Evolutionary conservation across 2,797 vertebrate species (phyloP), one percentile per base, ranked within the genome.

Genomic region (Platyrinchus mystaceus): DNA sequence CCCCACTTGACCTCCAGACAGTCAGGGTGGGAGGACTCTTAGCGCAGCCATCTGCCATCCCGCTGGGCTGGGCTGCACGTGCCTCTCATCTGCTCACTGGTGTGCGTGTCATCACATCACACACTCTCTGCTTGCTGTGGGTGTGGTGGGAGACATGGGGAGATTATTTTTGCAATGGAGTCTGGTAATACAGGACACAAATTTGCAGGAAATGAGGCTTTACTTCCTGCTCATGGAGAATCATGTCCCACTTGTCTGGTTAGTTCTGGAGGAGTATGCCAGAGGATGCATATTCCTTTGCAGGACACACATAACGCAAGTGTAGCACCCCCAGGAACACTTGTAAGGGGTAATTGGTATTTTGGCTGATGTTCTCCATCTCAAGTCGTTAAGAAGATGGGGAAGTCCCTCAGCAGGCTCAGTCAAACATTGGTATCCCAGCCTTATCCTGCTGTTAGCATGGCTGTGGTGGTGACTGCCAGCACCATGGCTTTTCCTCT

Each of bases 151-250:
- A 74, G n/a, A 22, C 16, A 3, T 2, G 14, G 68, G 58, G 28
- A 74, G 24, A 8, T 20, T 41, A 46, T 46, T 50, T 64, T 52
- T 49, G 18, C 44, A 24, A 22, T 23, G 34, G 28, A 70, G 30
- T n/a, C 39, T 14, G 6, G 44, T 59, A 26, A 64, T 24, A 41
- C 22, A 50, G 63, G 60, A 64, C 27, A 46, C 32, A 64, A 17
- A 91, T 80, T 37, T 49, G 34, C 60, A 92, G 82, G 69, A 94
- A 90, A 88, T 5, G 23, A 85, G 32, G 32, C 88, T 90, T 87
- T 34, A 58, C 79, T 90, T 95, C 78, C 71, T 93, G 78, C 79
- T 81, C 2, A 1, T 27, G 68, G 43, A 68, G 56, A 64, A 64
- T 23, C 49, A 11, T 0, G 5, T 49, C 50, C 63, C 24, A 14